Conservation (phyloP, 2,888 invertebrate species). For the Marasmarcha lunaedactyla region DNA sequence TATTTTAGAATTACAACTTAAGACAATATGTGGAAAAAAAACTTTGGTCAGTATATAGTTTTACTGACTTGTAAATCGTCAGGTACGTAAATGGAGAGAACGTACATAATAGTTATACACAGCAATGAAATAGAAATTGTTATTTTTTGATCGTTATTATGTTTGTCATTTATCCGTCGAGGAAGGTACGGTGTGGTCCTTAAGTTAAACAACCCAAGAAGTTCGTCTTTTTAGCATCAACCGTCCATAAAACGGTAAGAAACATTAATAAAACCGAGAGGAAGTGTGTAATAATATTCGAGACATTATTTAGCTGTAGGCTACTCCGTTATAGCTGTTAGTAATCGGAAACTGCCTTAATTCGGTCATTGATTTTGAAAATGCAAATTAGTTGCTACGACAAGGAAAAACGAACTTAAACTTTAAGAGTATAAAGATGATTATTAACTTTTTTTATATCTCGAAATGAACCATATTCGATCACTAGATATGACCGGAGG, state of each 20-base stretch:
- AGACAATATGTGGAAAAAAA: too few relatives aligned
- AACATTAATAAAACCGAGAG: slow-evolving; percentile 21
- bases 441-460: slow-evolving; percentile 9
- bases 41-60: too few relatives aligned
- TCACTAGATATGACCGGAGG: slow-evolving; percentile 49
- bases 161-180: too few relatives aligned
- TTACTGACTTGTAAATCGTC: too few relatives aligned
- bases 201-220: too few relatives aligned
- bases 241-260: background rate
- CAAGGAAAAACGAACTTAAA: slow-evolving; percentile 20
- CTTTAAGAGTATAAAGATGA: slow-evolving; percentile 10
- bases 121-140: too few relatives aligned
- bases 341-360: slow-evolving; percentile 61
- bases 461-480: slow-evolving; percentile 48
- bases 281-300: slow-evolving; percentile 45
- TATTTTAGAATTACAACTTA: too few relatives aligned
- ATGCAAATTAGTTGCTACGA: slow-evolving; percentile 37
- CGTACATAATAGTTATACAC: too few relatives aligned
- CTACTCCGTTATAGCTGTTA: slow-evolving; percentile 47
- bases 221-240: background rate
- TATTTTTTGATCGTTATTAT: too few relatives aligned
- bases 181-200: too few relatives aligned
- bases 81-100: too few relatives aligned
- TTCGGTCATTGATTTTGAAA: slow-evolving; percentile 59
- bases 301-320: slow-evolving; percentile 38